Percentiles rank a stretch among this genome's conserved stretches.
Conservation (phyloP, 2,113 vertebrate genomes). For the Sphaerodactylus townsendi region DNA sequence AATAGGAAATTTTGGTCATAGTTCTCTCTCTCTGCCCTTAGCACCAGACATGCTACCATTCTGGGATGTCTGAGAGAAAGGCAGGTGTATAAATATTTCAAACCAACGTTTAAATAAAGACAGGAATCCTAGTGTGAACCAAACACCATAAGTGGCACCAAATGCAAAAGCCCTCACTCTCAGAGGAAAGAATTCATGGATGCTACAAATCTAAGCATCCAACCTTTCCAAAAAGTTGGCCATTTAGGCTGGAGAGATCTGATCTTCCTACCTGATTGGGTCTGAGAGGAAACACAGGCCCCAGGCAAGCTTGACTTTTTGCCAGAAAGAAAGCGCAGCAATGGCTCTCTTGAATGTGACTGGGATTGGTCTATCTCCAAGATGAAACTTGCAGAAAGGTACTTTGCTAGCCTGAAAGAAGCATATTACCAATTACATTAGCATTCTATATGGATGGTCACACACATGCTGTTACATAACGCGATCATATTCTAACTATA, state of each 20-base stretch:
- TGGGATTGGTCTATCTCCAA: constrained; percentile 95
- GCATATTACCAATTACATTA: not conserved
- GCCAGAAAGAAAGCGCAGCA: constrained; percentile 95
- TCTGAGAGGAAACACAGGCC: constrained; percentile 97
- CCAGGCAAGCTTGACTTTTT: constrained; percentile 96
- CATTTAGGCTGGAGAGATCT: not conserved
- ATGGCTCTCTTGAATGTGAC: constrained; percentile 98
- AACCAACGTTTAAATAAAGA: too few species aligned
- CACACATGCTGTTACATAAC: too few species aligned
- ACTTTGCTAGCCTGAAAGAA: constrained; percentile 88
- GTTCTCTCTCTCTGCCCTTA: not conserved
- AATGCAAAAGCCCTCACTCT: not conserved
- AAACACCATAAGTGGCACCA: not conserved
- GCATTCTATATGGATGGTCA: not conserved
- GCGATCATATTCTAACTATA: not conserved
- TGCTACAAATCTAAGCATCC: not conserved
- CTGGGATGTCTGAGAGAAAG: not conserved
- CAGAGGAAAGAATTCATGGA: not conserved
- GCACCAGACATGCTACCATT: not conserved
- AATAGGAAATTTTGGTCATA: not conserved
- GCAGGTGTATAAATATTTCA: too few species aligned
- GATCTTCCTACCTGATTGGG: constrained; percentile 89
- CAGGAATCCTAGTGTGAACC: too few species aligned
- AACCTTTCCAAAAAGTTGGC: not conserved
- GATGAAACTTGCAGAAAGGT: constrained; percentile 97